Conservation (phyloP, 1,140 invertebrate genomes). For the Drosophila busckii region DNA sequence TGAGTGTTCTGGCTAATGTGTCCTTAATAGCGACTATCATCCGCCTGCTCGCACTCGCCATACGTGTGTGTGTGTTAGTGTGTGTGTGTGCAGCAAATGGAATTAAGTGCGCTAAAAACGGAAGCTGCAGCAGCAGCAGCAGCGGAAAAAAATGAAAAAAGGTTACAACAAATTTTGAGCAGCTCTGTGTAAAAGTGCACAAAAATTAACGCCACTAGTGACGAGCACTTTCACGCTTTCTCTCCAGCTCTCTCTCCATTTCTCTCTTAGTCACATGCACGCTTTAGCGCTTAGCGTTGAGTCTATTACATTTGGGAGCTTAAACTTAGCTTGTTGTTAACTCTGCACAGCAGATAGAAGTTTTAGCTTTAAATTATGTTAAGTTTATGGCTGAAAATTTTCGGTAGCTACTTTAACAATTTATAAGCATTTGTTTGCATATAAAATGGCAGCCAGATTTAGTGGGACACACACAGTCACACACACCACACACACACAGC, state of each 20-base stretch:
- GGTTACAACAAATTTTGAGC: slow-evolving; percentile 20
- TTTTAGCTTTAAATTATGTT: too few relatives aligned
- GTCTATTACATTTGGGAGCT: too few relatives aligned
- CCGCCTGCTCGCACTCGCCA: slow-evolving; percentile 32
- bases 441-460: slow-evolving; percentile 9
- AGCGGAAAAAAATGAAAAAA: slow-evolving; percentile 43
- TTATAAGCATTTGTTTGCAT: neutral
- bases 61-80: too few relatives aligned
- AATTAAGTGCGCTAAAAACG: slow-evolving; percentile 65
- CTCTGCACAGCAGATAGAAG: too few relatives aligned
- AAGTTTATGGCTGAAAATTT: too few relatives aligned
- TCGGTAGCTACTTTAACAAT: neutral
- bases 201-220: slow-evolving; percentile 32
- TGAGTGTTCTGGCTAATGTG: slow-evolving; percentile 65
- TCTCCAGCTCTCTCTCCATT: neutral
- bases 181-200: slow-evolving; percentile 34
- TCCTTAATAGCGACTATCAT: slow-evolving; percentile 74
- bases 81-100: slow-evolving; percentile 50
- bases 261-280: slow-evolving; percentile 18
- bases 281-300: too few relatives aligned
- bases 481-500: slow-evolving; percentile 2
- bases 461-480: slow-evolving; percentile 9
- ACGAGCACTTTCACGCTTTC: slow-evolving; percentile 7
- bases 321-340: too few relatives aligned
- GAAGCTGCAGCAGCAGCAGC: too few relatives aligned